Conservation (phyloP, 2,113 vertebrate species). For the Cavia porcellus region DNA sequence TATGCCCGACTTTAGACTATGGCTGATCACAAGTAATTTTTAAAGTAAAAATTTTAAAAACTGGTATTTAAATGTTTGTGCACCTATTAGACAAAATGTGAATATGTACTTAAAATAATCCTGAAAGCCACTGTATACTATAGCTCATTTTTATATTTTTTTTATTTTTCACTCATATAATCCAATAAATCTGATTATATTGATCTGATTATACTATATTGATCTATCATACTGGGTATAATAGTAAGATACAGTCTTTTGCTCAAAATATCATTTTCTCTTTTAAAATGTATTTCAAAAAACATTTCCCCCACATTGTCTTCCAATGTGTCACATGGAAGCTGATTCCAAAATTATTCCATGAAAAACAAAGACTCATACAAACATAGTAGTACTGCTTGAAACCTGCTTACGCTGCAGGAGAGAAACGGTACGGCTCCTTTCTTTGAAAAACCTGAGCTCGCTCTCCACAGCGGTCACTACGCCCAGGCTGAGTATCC, state of each 20-base stretch:
- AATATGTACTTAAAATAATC: slow-evolving; percentile 44
- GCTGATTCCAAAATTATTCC: neutral
- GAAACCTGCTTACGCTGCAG: neutral
- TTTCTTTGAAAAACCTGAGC: neutral
- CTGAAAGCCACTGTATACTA: neutral
- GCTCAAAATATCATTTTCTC: slow-evolving; percentile 27
- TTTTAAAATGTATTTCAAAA: neutral
- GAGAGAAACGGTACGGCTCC: neutral
- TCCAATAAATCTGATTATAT: neutral
- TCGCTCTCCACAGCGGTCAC: neutral
- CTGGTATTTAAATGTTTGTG: slow-evolving; percentile 29
- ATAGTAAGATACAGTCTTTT: neutral
- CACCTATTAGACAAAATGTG: neutral
- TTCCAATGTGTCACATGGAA: neutral
- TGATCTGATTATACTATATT: neutral
- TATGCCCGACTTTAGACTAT: neutral
- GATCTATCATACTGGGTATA: neutral
- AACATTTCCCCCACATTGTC: slow-evolving; percentile 7
- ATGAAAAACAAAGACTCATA: slow-evolving; percentile 46
- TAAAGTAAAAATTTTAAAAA: slow-evolving; percentile 30
- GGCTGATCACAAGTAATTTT: neutral
- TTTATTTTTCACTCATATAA: neutral
- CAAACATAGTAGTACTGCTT: neutral
- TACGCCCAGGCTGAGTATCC: neutral
- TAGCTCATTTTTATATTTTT: slow-evolving; percentile 17